Evolutionary conservation across 2,113 vertebrate genomes (phyloP).

Genomic region (Nothocercus julius): DNA sequence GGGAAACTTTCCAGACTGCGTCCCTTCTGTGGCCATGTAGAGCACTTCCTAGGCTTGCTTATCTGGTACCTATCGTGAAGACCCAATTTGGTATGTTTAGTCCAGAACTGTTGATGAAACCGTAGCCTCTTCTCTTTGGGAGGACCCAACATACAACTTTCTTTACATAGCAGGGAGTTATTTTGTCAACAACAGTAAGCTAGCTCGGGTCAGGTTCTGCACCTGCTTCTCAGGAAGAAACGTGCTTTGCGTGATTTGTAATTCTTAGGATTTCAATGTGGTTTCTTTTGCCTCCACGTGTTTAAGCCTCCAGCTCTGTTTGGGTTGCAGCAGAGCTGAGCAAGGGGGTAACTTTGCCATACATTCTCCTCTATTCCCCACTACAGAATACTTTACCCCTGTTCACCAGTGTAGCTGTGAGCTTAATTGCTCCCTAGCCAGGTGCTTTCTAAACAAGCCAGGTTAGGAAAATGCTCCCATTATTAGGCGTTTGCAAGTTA

Average conservation of each 20-base stretch:
- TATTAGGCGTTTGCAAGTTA: not conserved
- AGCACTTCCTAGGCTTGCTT: not conserved
- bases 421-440: not conserved
- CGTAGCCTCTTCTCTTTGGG: not conserved
- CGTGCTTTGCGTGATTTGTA: not conserved
- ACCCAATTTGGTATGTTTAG: not conserved
- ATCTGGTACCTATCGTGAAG: not conserved
- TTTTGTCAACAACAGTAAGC: not conserved
- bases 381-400: not conserved
- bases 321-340: not conserved
- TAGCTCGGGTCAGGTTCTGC: not conserved
- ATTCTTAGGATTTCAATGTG: not conserved
- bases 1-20: not conserved
- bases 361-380: not conserved
- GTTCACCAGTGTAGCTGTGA: not conserved
- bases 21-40: not conserved
- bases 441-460: not conserved
- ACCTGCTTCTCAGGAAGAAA: not conserved
- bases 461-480: slow-evolving; percentile 4
- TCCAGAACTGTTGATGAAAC: not conserved
- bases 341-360: not conserved
- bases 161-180: not conserved
- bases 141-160: not conserved
- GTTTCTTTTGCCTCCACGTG: not conserved
- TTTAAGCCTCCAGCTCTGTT: not conserved